These are phyloP conservation scores for Pandion haliaetus DNA, from an alignment of 2,113 vertebrate genomes.

Conservation along the genomic window DNA sequence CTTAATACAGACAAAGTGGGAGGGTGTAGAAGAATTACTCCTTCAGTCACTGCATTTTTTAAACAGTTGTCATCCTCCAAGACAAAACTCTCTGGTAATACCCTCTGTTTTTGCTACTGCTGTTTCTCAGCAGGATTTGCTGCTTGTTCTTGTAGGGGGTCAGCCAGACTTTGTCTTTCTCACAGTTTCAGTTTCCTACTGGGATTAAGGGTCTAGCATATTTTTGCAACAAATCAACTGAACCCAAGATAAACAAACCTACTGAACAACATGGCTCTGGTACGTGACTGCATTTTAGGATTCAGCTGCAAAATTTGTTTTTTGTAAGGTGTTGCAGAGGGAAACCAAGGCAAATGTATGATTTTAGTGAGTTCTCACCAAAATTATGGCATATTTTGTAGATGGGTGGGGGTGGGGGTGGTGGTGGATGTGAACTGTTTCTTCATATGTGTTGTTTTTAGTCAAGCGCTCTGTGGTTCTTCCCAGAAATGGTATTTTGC, in stretches of 20 bases:
- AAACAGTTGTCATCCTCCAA: constrained; percentile 63
- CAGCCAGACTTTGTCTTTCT: constrained; percentile 80
- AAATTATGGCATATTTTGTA: background rate
- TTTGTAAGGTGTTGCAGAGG: background rate
- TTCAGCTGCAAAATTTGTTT: background rate
- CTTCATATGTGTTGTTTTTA: background rate
- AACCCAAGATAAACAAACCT: constrained; percentile 75
- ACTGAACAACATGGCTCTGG: constrained; percentile 20
- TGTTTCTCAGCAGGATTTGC: constrained; percentile 73
- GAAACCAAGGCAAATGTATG: background rate
- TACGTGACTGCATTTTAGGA: background rate
- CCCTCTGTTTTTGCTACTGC: constrained; percentile 63
- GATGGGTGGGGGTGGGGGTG: background rate
- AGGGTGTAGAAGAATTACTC: constrained; percentile 52
- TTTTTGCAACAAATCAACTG: constrained; percentile 68
- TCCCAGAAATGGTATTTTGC: background rate
- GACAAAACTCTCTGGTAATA: constrained; percentile 61
- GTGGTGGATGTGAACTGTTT: background rate
- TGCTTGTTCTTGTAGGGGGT: constrained; percentile 71
- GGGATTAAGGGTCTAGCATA: constrained; percentile 71
- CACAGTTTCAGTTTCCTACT: constrained; percentile 73
- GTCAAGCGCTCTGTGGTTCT: background rate
- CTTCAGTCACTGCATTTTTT: constrained; percentile 57
- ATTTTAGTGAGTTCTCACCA: background rate
- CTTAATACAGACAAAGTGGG: constrained; percentile 55